Evolutionary conservation across 2,888 invertebrate genomes (phyloP), one percentile per base, ranked within the genome.

Genomic region (Drosophila planitibia): DNA sequence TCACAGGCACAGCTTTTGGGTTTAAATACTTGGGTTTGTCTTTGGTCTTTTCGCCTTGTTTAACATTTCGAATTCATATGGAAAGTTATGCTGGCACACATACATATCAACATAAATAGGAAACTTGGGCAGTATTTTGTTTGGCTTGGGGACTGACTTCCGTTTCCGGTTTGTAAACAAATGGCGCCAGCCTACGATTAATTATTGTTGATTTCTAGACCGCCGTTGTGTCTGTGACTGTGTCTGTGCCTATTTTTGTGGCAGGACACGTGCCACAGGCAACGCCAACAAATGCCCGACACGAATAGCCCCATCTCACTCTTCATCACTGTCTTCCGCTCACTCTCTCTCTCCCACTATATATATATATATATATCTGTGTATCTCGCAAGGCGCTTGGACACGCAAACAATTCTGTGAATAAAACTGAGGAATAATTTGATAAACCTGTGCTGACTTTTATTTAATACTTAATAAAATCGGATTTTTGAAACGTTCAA

Each of bases 101-200:
- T 7, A 33, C 10, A 35, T 25, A 30, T 25, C 19, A 49, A 22
- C 33, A 55, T 57, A 39, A 14, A 47, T 58, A n/a, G 67, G 53
- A 57, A 60, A 30, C 25, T 54, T 69, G 33, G 65, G 57, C 58
- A 54, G 61, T 44, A 58, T 30, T n/a, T 54, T 76, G 84, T 75
- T 82, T 89, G 79, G 89, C 80, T 87, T 76, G 54, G 79, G 70
- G 68, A 57, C 73, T 75, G 70, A 82, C 89, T 82, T 85, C 85
- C 85, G 89, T 80, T 89, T 89, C 85, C 85, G 89, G 78, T 75
- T 74, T 78, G 79, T 89, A 82, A 82, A 78, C 89, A 85, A 89
- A 87, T 89, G 85, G 89, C 85, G 85, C 85, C 85, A 85, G 74
- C 70, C 59, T 59, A 87, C 85, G 78, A 85, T 85, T 85, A 85